These are phyloP conservation scores for Lampris incognitus DNA, from an alignment of 2,113 vertebrate genomes.

Conservation along the genomic window DNA sequence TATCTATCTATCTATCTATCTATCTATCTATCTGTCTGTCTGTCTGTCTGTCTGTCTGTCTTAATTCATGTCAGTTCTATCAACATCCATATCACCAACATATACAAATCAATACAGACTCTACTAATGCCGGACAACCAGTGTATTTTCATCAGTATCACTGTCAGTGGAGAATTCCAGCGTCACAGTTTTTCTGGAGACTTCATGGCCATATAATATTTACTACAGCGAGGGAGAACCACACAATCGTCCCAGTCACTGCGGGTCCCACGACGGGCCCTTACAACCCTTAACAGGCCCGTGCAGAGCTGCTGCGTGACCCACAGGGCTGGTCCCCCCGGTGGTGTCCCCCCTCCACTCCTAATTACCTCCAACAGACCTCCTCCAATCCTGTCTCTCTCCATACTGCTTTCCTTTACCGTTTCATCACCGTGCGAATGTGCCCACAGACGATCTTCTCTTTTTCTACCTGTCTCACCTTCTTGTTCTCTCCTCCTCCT, in stretches of 20 bases:
- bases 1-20: neutral
- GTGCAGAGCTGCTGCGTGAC: slow-evolving; percentile 62
- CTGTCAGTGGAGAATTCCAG: slow-evolving; percentile 5
- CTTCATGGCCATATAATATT: slow-evolving; percentile 3
- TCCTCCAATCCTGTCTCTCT: slow-evolving; percentile 54
- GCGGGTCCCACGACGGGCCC: slow-evolving; percentile 23
- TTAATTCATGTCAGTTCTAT: neutral
- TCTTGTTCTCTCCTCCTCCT: slow-evolving; percentile 51
- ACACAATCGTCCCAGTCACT: slow-evolving; percentile 44
- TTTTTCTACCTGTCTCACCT: slow-evolving; percentile 47
- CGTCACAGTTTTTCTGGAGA: slow-evolving; percentile 11
- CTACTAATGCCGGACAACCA: neutral
- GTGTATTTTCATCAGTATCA: neutral
- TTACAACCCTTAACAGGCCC: slow-evolving; percentile 45
- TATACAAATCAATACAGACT: neutral
- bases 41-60: neutral
- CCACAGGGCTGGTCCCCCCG: slow-evolving; percentile 69
- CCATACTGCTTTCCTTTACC: slow-evolving; percentile 61
- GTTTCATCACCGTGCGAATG: slow-evolving; percentile 29
- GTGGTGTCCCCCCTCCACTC: slow-evolving; percentile 60
- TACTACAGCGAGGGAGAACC: slow-evolving; percentile 35
- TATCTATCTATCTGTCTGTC: neutral
- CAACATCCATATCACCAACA: neutral
- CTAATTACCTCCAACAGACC: slow-evolving; percentile 71
- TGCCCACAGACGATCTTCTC: neutral